Base-by-base conservation (phyloP, 2,113 vertebrate species). In the Xerus inauris region DNA sequence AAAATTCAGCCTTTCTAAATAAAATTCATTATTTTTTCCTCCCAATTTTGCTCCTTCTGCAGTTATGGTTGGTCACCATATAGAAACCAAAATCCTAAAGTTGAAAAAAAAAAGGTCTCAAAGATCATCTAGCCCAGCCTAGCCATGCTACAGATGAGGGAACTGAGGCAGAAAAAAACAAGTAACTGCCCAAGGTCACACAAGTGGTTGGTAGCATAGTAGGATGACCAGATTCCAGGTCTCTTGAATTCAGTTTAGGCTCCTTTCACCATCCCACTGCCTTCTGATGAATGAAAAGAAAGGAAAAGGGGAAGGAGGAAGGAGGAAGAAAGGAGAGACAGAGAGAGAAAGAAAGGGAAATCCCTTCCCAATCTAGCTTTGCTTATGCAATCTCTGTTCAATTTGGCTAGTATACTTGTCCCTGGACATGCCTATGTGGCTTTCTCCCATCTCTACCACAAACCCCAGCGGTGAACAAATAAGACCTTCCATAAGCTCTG, bases 401-500 rank as follows among this genome's bases (percentile, higher is more conserved):
- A 49, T 49, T 80, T 62, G 71, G 84, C 85, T 40, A 49, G 40
- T 54, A 19, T 20, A 32, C 67, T 75, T 72, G 20, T 69, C 24
- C 40, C 82, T 91, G 86, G 40, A 76, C 42, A 42, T 51, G 81
- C 17, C 72, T 90, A 4, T 4, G 4, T 73, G 86, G 47, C 89
- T 62, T 94, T 94, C 62, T 75, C 73, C 72, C 57, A 73, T 40
- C 57, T 92, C 86, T 4, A 89, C 89, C 79, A 40, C 77, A 91
- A 96, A 79, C 28, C 79, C 62, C 91, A 83, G 72, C 12, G 47
- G 51, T 65, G 73, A 94, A 80, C 73, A 81, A 96, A 40, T 91
- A 93, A 95, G 69, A 73, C 54, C 73, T 89, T 94, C 94, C 82
- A 87, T 93, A 77, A 86, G 64, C 71, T 91, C 67, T 81, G 42